Evolutionary conservation across 2,797 vertebrate genomes (phyloP), one percentile per base, ranked within the genome.

Genomic region (Urophycis tenuis): DNA sequence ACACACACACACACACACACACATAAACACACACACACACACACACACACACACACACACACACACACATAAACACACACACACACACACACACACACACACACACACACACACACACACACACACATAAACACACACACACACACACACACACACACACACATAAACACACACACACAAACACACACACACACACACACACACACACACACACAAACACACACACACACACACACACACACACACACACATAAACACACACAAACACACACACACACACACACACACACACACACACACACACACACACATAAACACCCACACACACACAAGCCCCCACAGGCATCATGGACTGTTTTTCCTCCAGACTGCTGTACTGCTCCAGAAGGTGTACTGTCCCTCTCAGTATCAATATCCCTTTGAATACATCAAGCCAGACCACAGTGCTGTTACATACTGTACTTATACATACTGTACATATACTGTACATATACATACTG

Each of bases 371-470:
- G 41, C 80, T 31, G 64, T 77, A n/a, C 53, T 60, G 10, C 53
- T 60, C 22, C 53, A 60, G 77, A 81, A 83, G 85, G 82, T 88
- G 88, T 83, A 84, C 84, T 79, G 79, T 87, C 87, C 76, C 83
- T 87, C 79, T 72, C 83, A 82, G 83, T 64, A 77, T 77, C 88
- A 88, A 91, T 87, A 84, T 60, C 82, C 77, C 79, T 88, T 83
- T 82, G 78, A 80, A 74, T 84, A 74, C 76, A 81, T 73, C 79
- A 72, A 77, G 82, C 83, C 88, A 86, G 85, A 83, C 84, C 79
- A 87, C 87, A 87, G 77, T 80, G 84, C 80, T 79, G 78, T 81
- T 87, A 83, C 86, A 87, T 85, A 87, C 83, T 71, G 73, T 85
- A 87, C 83, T 71, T 72, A 82, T 80, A 77, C 69, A n/a, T n/a